Conservation (phyloP, 2,113 vertebrate species). For the Brienomyrus longianalis region DNA sequence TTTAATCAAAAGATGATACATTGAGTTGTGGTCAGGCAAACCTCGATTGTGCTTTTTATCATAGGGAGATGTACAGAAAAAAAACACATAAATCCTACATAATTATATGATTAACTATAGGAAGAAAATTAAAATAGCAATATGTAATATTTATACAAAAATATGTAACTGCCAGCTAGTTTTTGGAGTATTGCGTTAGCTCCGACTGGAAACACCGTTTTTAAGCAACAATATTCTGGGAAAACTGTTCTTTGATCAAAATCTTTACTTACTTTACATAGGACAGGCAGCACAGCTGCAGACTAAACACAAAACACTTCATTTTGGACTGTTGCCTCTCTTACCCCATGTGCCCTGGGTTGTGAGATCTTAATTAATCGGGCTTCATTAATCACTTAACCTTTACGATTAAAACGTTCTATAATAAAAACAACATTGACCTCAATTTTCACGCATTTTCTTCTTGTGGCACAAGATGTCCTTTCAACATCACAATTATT, state of each 20-base stretch:
- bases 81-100: background rate
- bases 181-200: background rate
- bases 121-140: background rate
- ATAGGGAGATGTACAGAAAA: background rate
- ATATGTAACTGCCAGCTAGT: background rate
- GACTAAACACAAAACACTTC: background rate
- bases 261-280: background rate
- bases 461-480: background rate
- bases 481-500: background rate
- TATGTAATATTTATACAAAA: background rate
- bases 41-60: background rate
- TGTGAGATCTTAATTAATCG: background rate
- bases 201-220: background rate
- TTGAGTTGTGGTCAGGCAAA: background rate
- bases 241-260: background rate
- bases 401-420: background rate
- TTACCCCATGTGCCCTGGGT: background rate
- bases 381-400: background rate
- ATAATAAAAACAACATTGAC: background rate
- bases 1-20: background rate
- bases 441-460: background rate
- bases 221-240: background rate
- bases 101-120: background rate
- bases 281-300: background rate
- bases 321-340: background rate